Evolutionary conservation across 2,113 vertebrate species (phyloP).

Genomic region (Sebastes schlegelii): DNA sequence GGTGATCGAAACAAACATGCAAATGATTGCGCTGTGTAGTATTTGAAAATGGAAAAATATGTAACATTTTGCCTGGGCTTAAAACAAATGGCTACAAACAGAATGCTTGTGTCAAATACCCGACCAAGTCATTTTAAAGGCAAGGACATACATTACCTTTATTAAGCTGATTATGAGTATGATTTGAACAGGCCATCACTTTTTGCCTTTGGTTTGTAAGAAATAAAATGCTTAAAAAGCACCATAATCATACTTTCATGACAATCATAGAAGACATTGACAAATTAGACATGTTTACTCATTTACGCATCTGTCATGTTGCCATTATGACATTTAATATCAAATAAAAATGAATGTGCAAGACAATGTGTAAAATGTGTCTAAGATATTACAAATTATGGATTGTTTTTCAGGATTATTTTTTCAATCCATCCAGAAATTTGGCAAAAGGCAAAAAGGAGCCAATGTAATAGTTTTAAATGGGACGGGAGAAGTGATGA

Average conservation of each 20-base stretch:
- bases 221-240: background rate
- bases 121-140: background rate
- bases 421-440: background rate
- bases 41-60: background rate
- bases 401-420: background rate
- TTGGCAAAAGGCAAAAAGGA: slow-evolving; percentile 1
- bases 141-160: background rate
- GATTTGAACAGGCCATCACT: background rate
- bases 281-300: background rate
- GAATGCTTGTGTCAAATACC: background rate
- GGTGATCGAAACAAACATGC: background rate
- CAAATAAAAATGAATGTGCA: background rate
- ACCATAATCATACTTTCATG: background rate
- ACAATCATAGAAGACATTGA: background rate
- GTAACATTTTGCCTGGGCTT: background rate
- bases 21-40: background rate
- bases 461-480: slow-evolving; percentile 16
- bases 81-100: background rate
- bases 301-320: background rate
- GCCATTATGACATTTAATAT: background rate
- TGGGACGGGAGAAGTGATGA: background rate
- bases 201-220: background rate
- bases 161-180: background rate
- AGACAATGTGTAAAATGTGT: background rate
- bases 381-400: background rate